Evolutionary conservation across 1,140 invertebrate genomes (phyloP), one percentile per base, ranked within the genome.

Genomic region (Cotesia vestalis): DNA sequence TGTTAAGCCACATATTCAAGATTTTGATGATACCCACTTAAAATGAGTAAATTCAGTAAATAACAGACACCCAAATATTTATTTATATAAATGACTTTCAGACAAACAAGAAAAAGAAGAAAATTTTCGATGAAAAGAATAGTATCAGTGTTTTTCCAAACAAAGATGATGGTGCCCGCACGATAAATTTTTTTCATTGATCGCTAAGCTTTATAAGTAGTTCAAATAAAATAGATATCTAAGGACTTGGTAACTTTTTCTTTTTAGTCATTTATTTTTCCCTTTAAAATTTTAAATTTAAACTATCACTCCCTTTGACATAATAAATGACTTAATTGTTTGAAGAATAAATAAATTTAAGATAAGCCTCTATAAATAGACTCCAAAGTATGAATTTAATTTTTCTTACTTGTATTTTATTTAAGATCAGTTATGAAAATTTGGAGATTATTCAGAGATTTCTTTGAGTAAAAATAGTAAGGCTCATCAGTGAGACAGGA

Each of bases 111-210:
- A 60, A 38, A 66, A 20, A 17, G 59, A 55, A 40, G 27, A 61
- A 69, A 46, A 57, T 53, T 53, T 40, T 59, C 70, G 71, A 66
- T 52, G 75, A 74, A 77, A 69, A 71, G 74, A 72, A 69, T 61
- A 53, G 27, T 17, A 34, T 8, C 20, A 12, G 53, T 27, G 27
- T 2, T 27, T 27, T 27, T 27, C 27, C 27, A 27, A 27, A 1
- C 5, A 60, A 12, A 20, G 40, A 35, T 34, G 69, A 36, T 9
- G 69, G 17, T 35, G 35, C 46, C 66, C 51, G 66, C 66, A 67
- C 66, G 81, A 80, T 79, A 46, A 2, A 9, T 83, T 83, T 80
- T 81, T 80, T 81, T 78, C 77, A 77, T 82, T 81, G 78, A 77
- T 75, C 76, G 74, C 51, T 12, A 67, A 51, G 69, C 67, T 70